A percentile compares a stretch with the other conserved stretches of the same genome.
Evolutionary conservation across 1,140 invertebrate species (phyloP).

Genomic region (Drosophila ogumai): DNA sequence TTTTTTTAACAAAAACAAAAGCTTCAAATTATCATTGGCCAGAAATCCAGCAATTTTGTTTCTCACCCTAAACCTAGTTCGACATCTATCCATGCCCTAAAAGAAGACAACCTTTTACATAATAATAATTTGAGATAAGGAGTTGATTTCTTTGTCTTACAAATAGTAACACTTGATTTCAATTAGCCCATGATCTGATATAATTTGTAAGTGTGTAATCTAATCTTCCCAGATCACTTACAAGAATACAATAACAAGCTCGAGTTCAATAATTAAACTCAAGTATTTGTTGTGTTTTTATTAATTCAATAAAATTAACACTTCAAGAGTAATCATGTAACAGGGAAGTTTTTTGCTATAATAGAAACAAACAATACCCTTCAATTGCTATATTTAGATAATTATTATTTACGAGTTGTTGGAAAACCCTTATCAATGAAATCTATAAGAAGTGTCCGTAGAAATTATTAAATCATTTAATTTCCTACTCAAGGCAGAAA

Average conservation of each 20-base stretch:
- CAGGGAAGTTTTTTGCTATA: neutral
- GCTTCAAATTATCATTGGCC: too few relatives aligned
- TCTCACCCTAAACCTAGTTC: too few relatives aligned
- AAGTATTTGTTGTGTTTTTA: neutral
- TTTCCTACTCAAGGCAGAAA: neutral
- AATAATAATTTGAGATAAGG: neutral
- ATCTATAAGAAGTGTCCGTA: neutral
- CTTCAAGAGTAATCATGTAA: neutral
- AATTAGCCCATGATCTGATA: neutral
- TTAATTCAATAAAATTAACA: slow-evolving; percentile 3
- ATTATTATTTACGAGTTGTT: neutral
- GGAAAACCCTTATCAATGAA: neutral
- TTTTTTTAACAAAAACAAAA: too few relatives aligned
- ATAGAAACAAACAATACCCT: neutral
- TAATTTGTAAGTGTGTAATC: slow-evolving; percentile 9
- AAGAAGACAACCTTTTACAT: neutral
- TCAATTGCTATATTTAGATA: neutral
- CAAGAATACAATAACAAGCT: slow-evolving; percentile 6
- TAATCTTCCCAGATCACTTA: slow-evolving; percentile 7
- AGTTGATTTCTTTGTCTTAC: neutral
- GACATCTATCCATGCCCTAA: too few relatives aligned
- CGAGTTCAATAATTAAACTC: slow-evolving; percentile 3
- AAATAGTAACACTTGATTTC: slow-evolving; percentile 3
- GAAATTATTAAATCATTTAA: neutral
- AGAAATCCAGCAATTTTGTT: too few relatives aligned